A percentile compares a stretch with the other conserved stretches of the same genome.
Evolutionary conservation across 2,888 invertebrate species (phyloP).

Genomic region (Mesochorus sp.): DNA sequence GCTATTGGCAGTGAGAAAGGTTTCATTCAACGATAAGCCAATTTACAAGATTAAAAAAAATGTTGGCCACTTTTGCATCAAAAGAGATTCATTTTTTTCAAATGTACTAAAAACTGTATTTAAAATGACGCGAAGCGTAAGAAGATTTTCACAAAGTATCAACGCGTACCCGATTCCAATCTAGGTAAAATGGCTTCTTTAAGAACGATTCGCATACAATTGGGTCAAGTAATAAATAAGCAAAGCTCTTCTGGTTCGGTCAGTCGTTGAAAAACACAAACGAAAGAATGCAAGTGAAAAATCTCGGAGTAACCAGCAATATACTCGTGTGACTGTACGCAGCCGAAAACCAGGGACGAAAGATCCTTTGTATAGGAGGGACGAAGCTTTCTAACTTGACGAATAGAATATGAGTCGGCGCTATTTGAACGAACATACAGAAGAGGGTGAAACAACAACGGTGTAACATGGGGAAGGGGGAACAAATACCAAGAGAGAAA

Average conservation of each 20-base stretch:
- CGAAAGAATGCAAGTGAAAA: conserved; percentile 60
- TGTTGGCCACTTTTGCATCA: too few species aligned
- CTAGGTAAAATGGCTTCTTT: not conserved
- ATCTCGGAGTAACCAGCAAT: conserved; percentile 68
- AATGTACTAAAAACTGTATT: too few species aligned
- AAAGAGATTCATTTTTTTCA: too few species aligned
- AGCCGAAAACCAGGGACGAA: conserved; percentile 17
- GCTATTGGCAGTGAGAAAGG: too few species aligned
- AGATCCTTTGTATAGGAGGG: conserved; percentile 11
- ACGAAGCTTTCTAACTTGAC: conserved; percentile 23
- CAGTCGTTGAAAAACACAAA: not conserved
- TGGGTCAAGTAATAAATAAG: not conserved
- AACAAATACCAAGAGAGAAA: not conserved
- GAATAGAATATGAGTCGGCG: conserved; percentile 21
- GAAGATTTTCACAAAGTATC: too few species aligned
- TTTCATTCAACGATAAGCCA: too few species aligned
- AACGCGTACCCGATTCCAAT: not conserved
- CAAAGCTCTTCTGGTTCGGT: not conserved
- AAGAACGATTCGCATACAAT: not conserved
- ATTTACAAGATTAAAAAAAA: too few species aligned
- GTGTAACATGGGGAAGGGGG: not conserved
- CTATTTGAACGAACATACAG: conserved; percentile 21
- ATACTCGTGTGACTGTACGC: conserved; percentile 45
- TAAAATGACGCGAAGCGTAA: too few species aligned
- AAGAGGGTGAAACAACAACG: conserved; percentile 17